Evolutionary conservation across 2,888 invertebrate genomes (phyloP).

Genomic region (Pterobdella sp.): DNA sequence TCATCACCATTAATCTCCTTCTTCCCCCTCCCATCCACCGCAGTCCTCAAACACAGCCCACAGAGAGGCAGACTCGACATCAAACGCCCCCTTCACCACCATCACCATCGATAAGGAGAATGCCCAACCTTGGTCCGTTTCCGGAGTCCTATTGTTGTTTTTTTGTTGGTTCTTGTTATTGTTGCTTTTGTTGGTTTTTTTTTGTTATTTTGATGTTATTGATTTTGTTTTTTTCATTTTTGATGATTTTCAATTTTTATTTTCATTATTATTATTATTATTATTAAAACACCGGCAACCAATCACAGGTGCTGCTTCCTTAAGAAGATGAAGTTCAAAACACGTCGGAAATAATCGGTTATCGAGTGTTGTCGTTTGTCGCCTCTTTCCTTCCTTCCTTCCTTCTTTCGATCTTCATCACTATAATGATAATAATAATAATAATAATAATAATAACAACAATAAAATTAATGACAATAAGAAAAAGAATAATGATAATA

Average conservation of each 20-base stretch:
- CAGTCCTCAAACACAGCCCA: constrained; percentile 19
- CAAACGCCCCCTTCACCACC: constrained; percentile 26
- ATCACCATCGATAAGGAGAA: neutral
- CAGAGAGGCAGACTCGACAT: constrained; percentile 20
- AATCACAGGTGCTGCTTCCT: constrained; percentile 24
- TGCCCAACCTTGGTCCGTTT: constrained; percentile 23
- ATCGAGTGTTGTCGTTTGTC: too few relatives aligned
- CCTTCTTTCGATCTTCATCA: too few relatives aligned
- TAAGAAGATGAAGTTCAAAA: constrained; percentile 27
- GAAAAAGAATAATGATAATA: too few relatives aligned
- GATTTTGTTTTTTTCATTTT: neutral
- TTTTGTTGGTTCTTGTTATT: neutral
- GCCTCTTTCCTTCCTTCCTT: too few relatives aligned
- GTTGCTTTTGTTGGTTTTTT: neutral
- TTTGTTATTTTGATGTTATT: neutral
- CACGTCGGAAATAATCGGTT: constrained; percentile 20
- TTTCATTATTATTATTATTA: neutral
- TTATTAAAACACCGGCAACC: neutral
- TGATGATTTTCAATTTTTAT: neutral
- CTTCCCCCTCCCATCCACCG: neutral
- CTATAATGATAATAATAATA: too few relatives aligned
- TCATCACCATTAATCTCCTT: neutral
- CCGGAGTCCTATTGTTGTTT: neutral
- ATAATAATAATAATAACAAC: too few relatives aligned
- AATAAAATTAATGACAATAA: too few relatives aligned